These are phyloP conservation scores for Aethina tumida DNA, from an alignment of 1,140 invertebrate species.

Conservation along the genomic window DNA sequence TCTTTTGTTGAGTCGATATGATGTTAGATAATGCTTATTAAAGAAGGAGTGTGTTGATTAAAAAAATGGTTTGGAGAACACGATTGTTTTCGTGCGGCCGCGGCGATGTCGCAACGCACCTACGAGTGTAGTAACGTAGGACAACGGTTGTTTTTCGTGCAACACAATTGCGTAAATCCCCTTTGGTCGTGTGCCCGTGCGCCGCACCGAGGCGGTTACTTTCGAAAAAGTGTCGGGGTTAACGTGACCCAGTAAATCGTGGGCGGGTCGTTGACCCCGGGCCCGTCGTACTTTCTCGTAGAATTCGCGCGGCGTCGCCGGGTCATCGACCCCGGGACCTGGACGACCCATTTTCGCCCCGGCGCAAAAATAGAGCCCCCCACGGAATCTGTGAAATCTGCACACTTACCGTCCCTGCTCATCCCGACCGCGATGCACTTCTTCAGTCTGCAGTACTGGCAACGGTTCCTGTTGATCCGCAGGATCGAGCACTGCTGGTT, in stretches of 20 bases:
- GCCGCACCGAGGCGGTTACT: slow-evolving; percentile 4
- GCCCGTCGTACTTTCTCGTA: slow-evolving; percentile 29
- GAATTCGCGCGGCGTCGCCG: slow-evolving; percentile 19
- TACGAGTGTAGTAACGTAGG: too few species aligned
- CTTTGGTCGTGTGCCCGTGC: too few species aligned
- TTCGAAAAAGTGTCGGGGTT: slow-evolving; percentile 16
- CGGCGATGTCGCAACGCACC: too few species aligned
- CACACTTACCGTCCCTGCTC: slow-evolving; percentile 87
- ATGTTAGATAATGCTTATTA: too few species aligned
- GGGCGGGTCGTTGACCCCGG: slow-evolving; percentile 27
- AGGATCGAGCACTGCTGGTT: slow-evolving; percentile 96
- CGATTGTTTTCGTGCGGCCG: too few species aligned
- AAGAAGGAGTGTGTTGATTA: too few species aligned
- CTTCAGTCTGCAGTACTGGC: slow-evolving; percentile 93
- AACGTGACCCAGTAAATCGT: slow-evolving; percentile 26
- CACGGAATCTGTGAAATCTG: slow-evolving; percentile 5
- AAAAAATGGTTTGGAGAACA: too few species aligned
- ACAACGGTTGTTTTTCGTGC: too few species aligned
- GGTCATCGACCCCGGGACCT: slow-evolving; percentile 31
- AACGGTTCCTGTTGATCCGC: slow-evolving; percentile 92
- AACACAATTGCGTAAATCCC: too few species aligned
- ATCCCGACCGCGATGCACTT: slow-evolving; percentile 98
- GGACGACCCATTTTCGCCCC: slow-evolving; percentile 24
- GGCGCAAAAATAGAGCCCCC: not conserved
- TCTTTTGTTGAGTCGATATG: too few species aligned